These are phyloP conservation scores for Drosophila suboccidentalis DNA, from an alignment of 2,888 invertebrate species.

Conservation along the genomic window DNA sequence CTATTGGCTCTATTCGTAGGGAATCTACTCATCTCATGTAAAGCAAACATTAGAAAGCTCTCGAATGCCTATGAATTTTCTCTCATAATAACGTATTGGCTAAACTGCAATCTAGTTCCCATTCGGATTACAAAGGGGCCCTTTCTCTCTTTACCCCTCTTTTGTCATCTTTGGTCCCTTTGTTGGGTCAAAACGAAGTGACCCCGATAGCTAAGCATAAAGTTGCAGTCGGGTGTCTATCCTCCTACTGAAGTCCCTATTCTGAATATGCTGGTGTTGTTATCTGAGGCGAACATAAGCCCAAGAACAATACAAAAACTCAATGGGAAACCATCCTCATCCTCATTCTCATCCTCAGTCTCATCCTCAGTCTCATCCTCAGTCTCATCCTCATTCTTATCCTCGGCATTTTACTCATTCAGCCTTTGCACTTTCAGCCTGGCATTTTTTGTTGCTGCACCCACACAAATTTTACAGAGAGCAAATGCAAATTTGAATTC, in stretches of 20 bases:
- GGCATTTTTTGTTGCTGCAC: constrained; percentile 32
- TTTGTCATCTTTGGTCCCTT: not conserved
- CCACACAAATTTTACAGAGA: constrained; percentile 35
- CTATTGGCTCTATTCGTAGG: not conserved
- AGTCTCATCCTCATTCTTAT: not conserved
- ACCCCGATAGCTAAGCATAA: constrained; percentile 24
- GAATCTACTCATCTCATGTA: constrained; percentile 3
- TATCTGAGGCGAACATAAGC: constrained; percentile 28
- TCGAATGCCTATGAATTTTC: constrained; percentile 1
- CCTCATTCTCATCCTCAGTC: not conserved
- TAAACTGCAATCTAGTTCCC: constrained; percentile 27
- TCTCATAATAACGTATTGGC: constrained; percentile 10
- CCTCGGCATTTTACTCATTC: constrained; percentile 13
- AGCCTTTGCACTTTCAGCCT: constrained; percentile 36
- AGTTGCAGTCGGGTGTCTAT: constrained; percentile 11
- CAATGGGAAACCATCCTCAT: constrained; percentile 9
- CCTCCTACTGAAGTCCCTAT: not conserved
- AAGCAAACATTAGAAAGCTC: constrained; percentile 9
- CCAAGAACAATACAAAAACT: constrained; percentile 27
- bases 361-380: not conserved
- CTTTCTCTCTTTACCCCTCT: not conserved
- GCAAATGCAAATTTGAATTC: constrained; percentile 33
- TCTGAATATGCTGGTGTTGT: constrained; percentile 16
- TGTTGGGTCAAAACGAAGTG: constrained; percentile 17
- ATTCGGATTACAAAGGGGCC: constrained; percentile 15